These are phyloP conservation scores for Limnephilus marmoratus DNA, from an alignment of 2,888 invertebrate species.

Conservation along the genomic window DNA sequence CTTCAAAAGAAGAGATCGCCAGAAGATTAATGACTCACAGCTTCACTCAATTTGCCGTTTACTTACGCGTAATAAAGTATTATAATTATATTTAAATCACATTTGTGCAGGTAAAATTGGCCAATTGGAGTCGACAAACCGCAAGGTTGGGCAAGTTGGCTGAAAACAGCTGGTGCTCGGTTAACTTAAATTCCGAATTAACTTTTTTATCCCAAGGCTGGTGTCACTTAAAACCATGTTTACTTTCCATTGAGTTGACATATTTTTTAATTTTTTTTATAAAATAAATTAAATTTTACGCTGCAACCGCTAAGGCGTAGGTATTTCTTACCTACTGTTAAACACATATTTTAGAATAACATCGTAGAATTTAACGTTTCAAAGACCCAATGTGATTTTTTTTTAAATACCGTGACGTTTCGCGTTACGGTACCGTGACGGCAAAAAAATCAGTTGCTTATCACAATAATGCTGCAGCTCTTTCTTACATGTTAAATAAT, in stretches of 20 bases:
- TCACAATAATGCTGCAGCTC: too few species aligned
- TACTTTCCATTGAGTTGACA: background rate
- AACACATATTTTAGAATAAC: too few species aligned
- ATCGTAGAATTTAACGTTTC: too few species aligned
- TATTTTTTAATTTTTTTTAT: background rate
- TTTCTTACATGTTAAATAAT: too few species aligned
- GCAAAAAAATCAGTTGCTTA: too few species aligned
- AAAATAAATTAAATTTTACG: background rate
- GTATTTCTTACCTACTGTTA: too few species aligned
- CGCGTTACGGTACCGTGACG: too few species aligned
- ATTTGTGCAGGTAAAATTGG: background rate
- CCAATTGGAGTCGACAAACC: background rate
- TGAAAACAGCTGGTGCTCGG: background rate
- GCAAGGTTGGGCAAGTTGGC: background rate
- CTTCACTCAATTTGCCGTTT: background rate
- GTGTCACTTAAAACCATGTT: background rate
- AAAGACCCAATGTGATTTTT: too few species aligned
- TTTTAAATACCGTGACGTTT: too few species aligned
- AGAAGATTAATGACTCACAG: background rate
- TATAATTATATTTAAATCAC: background rate
- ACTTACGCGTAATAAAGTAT: background rate
- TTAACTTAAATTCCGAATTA: background rate
- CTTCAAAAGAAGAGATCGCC: background rate
- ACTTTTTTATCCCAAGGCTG: background rate
- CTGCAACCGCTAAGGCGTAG: too few species aligned